Percentiles rank a stretch among this genome's conserved stretches.
These are phyloP conservation scores for Entomobrya multifasciata DNA, from an alignment of 2,888 invertebrate genomes.

Conservation along the genomic window DNA sequence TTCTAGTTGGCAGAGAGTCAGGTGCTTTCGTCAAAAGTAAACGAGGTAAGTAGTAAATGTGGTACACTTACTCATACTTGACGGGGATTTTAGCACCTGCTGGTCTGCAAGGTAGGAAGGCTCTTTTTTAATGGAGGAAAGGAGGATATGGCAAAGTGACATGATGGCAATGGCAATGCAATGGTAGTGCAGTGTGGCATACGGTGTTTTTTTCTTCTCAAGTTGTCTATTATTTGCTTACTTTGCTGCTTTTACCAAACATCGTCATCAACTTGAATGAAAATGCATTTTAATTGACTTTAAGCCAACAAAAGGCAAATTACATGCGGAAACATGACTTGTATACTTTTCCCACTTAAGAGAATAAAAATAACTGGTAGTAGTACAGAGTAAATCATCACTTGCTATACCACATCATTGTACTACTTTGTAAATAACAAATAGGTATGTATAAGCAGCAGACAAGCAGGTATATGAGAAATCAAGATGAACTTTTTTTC, in stretches of 20 bases:
- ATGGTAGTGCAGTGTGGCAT: background rate
- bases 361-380: no score
- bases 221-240: background rate
- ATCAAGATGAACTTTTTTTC: background rate
- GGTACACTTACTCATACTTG: background rate
- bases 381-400: no score
- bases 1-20: no score
- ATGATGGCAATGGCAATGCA: background rate
- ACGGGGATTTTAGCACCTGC: no score
- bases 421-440: background rate
- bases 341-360: background rate
- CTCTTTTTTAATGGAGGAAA: background rate
- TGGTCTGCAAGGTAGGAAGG: background rate
- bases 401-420: no score
- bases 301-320: constrained; percentile 48
- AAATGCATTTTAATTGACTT: constrained; percentile 60
- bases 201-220: background rate
- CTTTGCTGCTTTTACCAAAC: background rate
- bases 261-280: constrained; percentile 38
- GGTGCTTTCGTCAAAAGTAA: constrained; percentile 14
- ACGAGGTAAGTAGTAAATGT: constrained; percentile 31
- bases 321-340: constrained; percentile 31
- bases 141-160: background rate
- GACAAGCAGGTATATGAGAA: background rate
- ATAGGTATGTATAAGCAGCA: background rate